A percentile compares a stretch with the other conserved stretches of the same genome.
Evolutionary conservation across 23 tunicate species (phyloP).

Genomic region (Ciona savignyi): DNA sequence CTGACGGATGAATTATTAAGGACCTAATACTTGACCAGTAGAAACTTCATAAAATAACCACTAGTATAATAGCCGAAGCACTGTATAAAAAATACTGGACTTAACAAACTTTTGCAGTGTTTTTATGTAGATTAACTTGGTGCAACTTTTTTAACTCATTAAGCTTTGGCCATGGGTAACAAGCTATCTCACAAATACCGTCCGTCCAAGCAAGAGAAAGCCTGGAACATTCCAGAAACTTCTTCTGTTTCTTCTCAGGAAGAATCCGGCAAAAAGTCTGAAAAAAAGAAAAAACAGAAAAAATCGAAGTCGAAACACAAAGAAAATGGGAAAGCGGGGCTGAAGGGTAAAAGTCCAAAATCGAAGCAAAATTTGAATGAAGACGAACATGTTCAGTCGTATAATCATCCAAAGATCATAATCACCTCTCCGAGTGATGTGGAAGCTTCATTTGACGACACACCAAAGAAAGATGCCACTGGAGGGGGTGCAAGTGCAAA

Average conservation of each 20-base stretch:
- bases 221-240: not conserved
- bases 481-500: no score
- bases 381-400: not conserved
- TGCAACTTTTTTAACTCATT: no score
- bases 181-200: not conserved
- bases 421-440: constrained; percentile 52
- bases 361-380: not conserved
- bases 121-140: no score
- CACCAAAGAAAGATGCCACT: not conserved
- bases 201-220: not conserved
- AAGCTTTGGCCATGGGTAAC: not conserved
- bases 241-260: not conserved
- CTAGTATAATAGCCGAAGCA: no score
- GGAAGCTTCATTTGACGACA: constrained; percentile 28
- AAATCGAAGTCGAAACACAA: not conserved
- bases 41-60: no score
- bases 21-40: no score
- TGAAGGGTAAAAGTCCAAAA: not conserved
- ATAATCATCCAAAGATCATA: constrained; percentile 27
- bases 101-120: no score
- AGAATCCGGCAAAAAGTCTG: not conserved
- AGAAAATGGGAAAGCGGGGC: not conserved
- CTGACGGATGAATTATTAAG: no score
- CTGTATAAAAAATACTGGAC: no score
- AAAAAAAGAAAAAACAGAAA: not conserved